Base-by-base conservation (phyloP, 2,113 vertebrate species). In the Pheucticus melanocephalus region DNA sequence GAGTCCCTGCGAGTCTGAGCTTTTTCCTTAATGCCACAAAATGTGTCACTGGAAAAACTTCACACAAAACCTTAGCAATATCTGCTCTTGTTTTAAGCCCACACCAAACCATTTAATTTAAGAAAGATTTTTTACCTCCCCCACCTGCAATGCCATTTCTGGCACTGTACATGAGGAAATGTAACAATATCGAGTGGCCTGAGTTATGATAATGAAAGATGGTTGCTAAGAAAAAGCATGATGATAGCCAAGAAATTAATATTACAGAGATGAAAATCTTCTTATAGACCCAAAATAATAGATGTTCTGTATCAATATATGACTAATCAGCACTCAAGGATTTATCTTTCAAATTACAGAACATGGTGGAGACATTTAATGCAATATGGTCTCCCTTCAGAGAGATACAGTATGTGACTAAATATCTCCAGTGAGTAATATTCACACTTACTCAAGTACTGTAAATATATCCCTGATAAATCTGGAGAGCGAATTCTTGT, bases 341-440 rank as follows among this genome's bases (percentile, higher is more conserved):
- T 96, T 96, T 96, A 93, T 95, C 92, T 96, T 94, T 95, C 91
- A 94, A 92, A 97, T 94, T 96, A 85, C 83, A 92, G 96, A 96
- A 96, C 91, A 86, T 95, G 90, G 95, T 96, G 82, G 92, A 97
- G 96, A 96, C 96, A 96, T 97, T 97, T 97, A 97, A 94, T 96
- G 95, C 96, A 96, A 96, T 96, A 96, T 97, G 95, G 95, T 96
- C 96, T 94, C 89, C 91, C 83, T 95, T 96, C 95, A 96, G 77
- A 95, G 80, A 96, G 92, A 92, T 89, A 84, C 94, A 96, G 92
- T 94, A 82, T 97, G 96, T 96, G 96, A 95, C 95, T 96, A 97
- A 97, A 92, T 96, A 96, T 94, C 97, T 97, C 97, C 94, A 94
- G 72, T 97, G 96, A 96, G 94, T 95, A 97, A 96, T 96, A 97